Evolutionary conservation across 2,113 vertebrate genomes (phyloP), one percentile per base, ranked within the genome.

Genomic region (Ibidorhyncha struthersii): DNA sequence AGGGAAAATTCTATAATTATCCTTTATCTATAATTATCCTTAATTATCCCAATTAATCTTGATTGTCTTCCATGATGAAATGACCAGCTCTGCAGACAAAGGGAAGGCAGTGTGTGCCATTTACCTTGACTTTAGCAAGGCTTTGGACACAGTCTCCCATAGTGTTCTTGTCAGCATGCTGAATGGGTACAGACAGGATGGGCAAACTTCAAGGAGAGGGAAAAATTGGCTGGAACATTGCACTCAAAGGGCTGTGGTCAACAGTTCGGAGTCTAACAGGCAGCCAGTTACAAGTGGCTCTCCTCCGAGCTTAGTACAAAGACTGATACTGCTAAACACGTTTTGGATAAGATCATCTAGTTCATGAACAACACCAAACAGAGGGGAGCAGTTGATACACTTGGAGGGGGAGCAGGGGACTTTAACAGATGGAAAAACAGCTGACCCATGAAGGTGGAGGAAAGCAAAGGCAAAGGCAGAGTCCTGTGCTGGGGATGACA

Each of bases 21-120:
- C 81, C 95, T 89, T 87, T 96, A 93, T 95, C 93, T 96, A 61
- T 95, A 96, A 96, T 97, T 88, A 95, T 58, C 79, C 87, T 94
- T 96, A 96, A 96, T 97, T 96, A 96, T 90, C 58, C 82, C 87
- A 93, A 96, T 97, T 97, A 95, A 95, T 96, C 95, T 94, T 91
- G 91, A 96, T 96, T 96, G 81, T 79, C 34, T 87, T 95, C 58
- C 70, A 80, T 12, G 40, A 82, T 41, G 32, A 89, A 95, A 50
- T 55, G 27, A 40, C 70, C 56, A 70, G 73, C 19, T 88, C 56
- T 94, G 40, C 87, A 93, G 91, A 94, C 82, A 76, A 93, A 69
- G 26, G 41, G 43, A 95, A 91, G 85, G 70, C 1, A 5, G 43
- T 38, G 26, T 41, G 14, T 70, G n/a, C 34, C 89, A 76, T 87